Conservation (phyloP, 2,797 vertebrate species). For the Myotis daubentonii region DNA sequence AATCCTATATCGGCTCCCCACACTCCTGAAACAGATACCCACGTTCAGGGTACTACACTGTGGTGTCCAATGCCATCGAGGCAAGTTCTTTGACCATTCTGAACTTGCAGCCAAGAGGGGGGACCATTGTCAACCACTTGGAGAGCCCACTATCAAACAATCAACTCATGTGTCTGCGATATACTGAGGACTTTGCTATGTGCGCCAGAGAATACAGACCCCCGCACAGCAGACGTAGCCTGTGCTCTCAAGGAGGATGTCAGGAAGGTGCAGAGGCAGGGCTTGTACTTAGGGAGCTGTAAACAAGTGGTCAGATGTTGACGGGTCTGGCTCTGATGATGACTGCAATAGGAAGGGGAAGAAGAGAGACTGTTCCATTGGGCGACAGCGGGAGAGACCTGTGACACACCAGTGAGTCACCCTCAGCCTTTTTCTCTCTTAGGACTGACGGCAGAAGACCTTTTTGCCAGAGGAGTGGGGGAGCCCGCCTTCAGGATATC, state of each 20-base stretch:
- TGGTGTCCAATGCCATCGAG: not conserved
- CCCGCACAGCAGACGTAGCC: no score
- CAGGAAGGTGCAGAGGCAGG: not conserved
- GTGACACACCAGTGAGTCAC: not conserved
- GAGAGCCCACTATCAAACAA: not conserved
- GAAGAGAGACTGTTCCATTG: not conserved
- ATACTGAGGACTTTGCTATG: not conserved
- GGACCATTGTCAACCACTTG: not conserved
- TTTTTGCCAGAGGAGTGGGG: not conserved
- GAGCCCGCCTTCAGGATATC: not conserved
- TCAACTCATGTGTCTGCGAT: not conserved
- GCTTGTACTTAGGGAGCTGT: not conserved
- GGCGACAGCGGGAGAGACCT: not conserved
- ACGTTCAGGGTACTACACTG: not conserved
- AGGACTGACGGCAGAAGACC: not conserved
- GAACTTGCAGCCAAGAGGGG: not conserved
- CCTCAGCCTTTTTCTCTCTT: not conserved
- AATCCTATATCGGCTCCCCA: no score
- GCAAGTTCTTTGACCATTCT: not conserved
- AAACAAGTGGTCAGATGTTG: not conserved
- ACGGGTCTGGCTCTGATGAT: not conserved
- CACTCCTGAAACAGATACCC: not conserved
- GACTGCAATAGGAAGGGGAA: not conserved
- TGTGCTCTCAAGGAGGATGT: no score
- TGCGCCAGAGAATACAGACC: not conserved